Evolutionary conservation across 2,888 invertebrate genomes (phyloP), one percentile per base, ranked within the genome.

Genomic region (Sphinx pinastri): DNA sequence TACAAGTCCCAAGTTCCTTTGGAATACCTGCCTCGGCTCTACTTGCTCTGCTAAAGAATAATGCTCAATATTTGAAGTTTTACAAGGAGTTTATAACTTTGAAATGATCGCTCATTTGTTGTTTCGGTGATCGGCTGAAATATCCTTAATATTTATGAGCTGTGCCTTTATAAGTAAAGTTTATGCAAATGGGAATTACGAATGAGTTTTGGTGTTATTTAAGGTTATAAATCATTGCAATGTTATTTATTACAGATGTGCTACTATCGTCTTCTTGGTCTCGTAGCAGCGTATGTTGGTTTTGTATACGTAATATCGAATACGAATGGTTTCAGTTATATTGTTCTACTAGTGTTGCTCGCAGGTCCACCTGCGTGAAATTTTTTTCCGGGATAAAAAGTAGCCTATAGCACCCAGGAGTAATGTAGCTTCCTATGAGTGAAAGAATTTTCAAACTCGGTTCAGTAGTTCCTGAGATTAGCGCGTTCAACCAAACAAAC

Each of bases 21-120:
- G 79, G 82, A 75, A 76, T 87, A 82, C 83, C 84, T 83, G 80
- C 77, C 70, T 71, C 31, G 79, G 80, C 79, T 85, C 76, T 71
- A 77, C 82, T 83, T 82, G 79, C 80, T 85, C 82, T 81, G 75
- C 77, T 69, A 73, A 80, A 81, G 82, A 84, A 83, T 81, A 81
- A 82, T 80, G 76, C 78, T 78, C 79, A 78, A 81, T 83, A 80
- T 77, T 81, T 78, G 71, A 73, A 79, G 75, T 76, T 78, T 76
- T 74, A 74, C 69, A 74, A 75, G 77, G 73, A 76, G 71, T 76
- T 77, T 72, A 75, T 72, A 80, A 79, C 74, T 81, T 75, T 71
- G 54, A 54, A 67, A 59, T 68, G 59, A 45, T 67, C 52, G 70
- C 67, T 52, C 70, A 58, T 70, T 70, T 68, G 66, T 58, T 70